Evolutionary conservation across 2,888 invertebrate genomes (phyloP).

Genomic region (Thera britannica): DNA sequence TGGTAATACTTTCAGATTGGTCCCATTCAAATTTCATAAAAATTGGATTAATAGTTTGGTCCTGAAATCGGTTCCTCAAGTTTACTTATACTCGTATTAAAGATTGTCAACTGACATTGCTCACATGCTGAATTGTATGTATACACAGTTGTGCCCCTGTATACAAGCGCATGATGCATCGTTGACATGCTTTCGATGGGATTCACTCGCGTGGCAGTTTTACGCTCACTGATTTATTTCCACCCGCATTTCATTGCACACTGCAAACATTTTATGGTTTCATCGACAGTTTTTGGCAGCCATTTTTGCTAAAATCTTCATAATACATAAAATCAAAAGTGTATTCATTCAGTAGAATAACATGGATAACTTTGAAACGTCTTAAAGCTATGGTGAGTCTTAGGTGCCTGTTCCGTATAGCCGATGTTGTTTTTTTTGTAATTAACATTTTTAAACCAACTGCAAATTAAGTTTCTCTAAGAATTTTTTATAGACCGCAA

Average conservation of each 20-base stretch:
- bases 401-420: background rate
- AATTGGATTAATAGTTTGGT: no score
- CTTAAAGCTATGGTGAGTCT: no score
- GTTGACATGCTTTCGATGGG: constrained; percentile 65
- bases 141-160: constrained; percentile 41
- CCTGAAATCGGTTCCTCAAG: no score
- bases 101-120: constrained; percentile 2
- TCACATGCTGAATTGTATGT: constrained; percentile 8
- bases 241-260: constrained; percentile 51
- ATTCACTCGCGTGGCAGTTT: constrained; percentile 60
- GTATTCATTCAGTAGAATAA: no score
- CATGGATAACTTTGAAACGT: no score
- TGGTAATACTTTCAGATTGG: no score
- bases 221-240: constrained; percentile 72
- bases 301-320: background rate
- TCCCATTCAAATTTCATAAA: no score
- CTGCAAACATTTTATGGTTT: constrained; percentile 25
- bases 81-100: no score
- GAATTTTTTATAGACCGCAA: no score
- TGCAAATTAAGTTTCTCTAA: no score
- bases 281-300: constrained; percentile 3
- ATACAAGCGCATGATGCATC: constrained; percentile 56
- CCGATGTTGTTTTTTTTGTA: no score
- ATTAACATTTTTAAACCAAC: no score
- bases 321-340: background rate